Evolutionary conservation across 2,888 invertebrate species (phyloP).

Genomic region (Halocaridina rubra): DNA sequence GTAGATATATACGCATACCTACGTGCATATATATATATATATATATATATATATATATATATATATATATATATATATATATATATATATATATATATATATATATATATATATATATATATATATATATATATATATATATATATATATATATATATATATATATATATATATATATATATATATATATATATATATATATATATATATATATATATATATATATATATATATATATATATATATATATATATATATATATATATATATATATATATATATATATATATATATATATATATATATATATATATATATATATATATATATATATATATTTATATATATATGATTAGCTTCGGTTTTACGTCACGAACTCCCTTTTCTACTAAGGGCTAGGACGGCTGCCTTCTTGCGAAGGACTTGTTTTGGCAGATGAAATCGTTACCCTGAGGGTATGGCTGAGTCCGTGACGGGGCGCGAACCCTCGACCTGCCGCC

Average conservation of each 20-base stretch:
- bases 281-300: neutral
- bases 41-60: neutral
- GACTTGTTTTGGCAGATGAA: too few relatives aligned
- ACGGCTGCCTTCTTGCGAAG: too few relatives aligned
- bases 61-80: constrained; percentile 8
- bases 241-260: neutral
- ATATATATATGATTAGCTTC: neutral
- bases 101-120: neutral
- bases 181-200: neutral
- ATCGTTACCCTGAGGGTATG: too few relatives aligned
- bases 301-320: neutral
- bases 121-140: neutral
- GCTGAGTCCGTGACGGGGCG: too few relatives aligned
- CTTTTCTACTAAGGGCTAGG: too few relatives aligned
- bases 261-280: neutral
- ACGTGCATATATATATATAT: neutral
- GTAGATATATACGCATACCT: neutral
- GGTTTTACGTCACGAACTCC: too few relatives aligned
- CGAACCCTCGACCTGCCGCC: too few relatives aligned
- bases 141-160: neutral
- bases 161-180: neutral
- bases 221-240: neutral
- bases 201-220: neutral
- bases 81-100: neutral
- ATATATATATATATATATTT: neutral